phyloP scores from a whole-genome alignment of 2,113 vertebrate species.

The Progne subis region DNA sequence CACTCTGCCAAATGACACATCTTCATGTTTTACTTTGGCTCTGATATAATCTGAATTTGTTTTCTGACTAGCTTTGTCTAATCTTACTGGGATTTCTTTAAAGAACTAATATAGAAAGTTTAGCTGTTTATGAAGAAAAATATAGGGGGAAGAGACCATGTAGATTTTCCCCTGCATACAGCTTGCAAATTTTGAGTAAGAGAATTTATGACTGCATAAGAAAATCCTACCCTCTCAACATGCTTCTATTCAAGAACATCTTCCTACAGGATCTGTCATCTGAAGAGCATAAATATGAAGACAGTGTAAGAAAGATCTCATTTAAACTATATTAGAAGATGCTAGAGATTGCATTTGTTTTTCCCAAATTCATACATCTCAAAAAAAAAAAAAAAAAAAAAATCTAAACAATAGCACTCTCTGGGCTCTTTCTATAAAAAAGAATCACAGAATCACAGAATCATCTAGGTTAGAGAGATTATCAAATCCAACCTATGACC shows the following conservation, averaged over 20 bases:
- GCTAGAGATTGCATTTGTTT: not conserved
- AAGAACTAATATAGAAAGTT: not conserved
- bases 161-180: not conserved
- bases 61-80: not conserved
- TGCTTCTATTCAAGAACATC: not conserved
- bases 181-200: not conserved
- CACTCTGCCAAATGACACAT: not conserved
- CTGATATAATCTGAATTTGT: not conserved
- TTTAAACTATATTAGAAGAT: not conserved
- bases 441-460: not conserved
- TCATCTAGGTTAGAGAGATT: not conserved
- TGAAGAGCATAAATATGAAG: not conserved
- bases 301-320: not conserved
- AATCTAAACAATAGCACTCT: not conserved
- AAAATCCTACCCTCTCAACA: not conserved
- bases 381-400: not conserved
- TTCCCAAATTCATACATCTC: not conserved
- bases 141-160: accelerated
- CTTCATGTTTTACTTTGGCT: not conserved
- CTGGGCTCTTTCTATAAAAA: not conserved
- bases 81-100: not conserved
- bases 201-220: not conserved
- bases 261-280: not conserved
- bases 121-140: not conserved
- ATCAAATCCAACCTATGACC: not conserved